These are phyloP conservation scores for Catharus minimus DNA, from an alignment of 2,113 vertebrate species.

Conservation along the genomic window DNA sequence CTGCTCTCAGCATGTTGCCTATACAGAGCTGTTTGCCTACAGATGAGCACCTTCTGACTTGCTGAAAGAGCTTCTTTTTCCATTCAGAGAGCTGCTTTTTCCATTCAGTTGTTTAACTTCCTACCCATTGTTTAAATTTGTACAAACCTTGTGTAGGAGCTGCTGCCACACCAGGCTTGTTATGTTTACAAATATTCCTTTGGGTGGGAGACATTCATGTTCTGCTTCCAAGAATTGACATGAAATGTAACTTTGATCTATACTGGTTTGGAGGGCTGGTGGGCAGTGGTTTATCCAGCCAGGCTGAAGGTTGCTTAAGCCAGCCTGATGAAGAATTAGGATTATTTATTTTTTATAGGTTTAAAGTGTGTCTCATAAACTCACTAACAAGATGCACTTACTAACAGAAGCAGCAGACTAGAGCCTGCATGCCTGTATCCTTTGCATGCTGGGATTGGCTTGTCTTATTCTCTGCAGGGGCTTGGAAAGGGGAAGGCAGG, in stretches of 20 bases:
- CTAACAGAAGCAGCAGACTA: constrained; percentile 51
- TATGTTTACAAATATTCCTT: constrained; percentile 57
- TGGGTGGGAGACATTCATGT: constrained; percentile 33
- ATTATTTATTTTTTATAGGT: constrained; percentile 62
- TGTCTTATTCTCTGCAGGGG: constrained; percentile 29
- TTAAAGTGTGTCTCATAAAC: constrained; percentile 55
- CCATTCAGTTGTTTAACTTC: constrained; percentile 39
- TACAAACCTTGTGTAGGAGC: constrained; percentile 61
- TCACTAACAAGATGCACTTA: constrained; percentile 70
- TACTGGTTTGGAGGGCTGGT: constrained; percentile 51
- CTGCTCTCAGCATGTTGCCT: background rate
- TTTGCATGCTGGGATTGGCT: constrained; percentile 46
- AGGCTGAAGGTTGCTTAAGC: constrained; percentile 38
- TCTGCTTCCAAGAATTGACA: constrained; percentile 57
- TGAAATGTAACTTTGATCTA: constrained; percentile 31
- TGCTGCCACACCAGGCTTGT: constrained; percentile 28
- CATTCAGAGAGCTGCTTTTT: constrained; percentile 50
- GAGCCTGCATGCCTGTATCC: constrained; percentile 32
- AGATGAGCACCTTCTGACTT: constrained; percentile 55
- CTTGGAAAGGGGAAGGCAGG: background rate
- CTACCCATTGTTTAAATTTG: constrained; percentile 11
- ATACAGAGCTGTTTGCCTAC: background rate
- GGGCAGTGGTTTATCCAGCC: constrained; percentile 15
- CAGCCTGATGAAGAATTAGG: constrained; percentile 55
- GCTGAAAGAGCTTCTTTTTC: constrained; percentile 58